Conservation (phyloP, 92 coral and sea anemone species). For the Actinernus sp. region DNA sequence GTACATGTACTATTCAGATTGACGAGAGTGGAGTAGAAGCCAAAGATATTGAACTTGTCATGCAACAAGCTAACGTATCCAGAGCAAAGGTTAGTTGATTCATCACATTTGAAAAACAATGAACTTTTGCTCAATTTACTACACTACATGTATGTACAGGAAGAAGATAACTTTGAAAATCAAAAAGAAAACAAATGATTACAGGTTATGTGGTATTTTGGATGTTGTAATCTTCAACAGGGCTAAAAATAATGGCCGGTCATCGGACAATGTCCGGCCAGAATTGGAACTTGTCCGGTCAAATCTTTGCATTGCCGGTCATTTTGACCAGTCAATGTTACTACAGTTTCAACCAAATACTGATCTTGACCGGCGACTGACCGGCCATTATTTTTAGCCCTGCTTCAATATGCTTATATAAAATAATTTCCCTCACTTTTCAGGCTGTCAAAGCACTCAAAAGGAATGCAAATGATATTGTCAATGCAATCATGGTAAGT, state of each 20-base stretch:
- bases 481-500: constrained; percentile 99
- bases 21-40: constrained; percentile 90
- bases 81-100: constrained; percentile 84
- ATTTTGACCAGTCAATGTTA: neutral
- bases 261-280: neutral
- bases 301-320: neutral
- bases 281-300: neutral
- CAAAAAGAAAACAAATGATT: neutral
- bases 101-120: too few relatives aligned
- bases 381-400: too few relatives aligned
- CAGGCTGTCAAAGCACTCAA: constrained; percentile 92
- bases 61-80: constrained; percentile 98
- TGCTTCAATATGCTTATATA: too few relatives aligned
- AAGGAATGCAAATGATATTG: constrained; percentile 90
- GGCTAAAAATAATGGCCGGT: neutral
- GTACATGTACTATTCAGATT: constrained; percentile 53
- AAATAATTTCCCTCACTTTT: constrained; percentile 6
- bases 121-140: too few relatives aligned
- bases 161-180: too few relatives aligned
- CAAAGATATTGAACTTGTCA: constrained; percentile 94
- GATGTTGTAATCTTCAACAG: neutral
- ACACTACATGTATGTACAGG: too few relatives aligned
- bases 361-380: too few relatives aligned
- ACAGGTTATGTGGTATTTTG: neutral
- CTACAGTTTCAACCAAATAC: neutral